Evolutionary conservation across 37 sponge, comb jelly and placozoan species (phyloP), one percentile per base, ranked within the genome.

Genomic region (Ephydatia muelleri): DNA sequence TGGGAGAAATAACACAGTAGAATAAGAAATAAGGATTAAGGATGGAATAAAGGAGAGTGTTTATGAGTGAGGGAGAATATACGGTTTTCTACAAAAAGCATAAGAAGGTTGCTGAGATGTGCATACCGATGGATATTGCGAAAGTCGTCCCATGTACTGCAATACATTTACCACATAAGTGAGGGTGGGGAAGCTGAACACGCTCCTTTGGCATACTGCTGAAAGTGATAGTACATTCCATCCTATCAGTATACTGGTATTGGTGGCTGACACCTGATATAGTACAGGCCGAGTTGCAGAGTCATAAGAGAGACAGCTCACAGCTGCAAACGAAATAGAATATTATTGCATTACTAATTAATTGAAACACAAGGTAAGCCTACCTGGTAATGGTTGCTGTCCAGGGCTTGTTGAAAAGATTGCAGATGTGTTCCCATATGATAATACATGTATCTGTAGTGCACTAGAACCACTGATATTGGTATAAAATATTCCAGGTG

Each of bases 331-430:
- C 8, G 30, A 49, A 49, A 39, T 5, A 29, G 49, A 3, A 78
- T 33, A 78, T 31, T 11, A 38, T 27, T 49, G 8, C 32, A 30
- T 33, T 29, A 35, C 35, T 33, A 38, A 6, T 5, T 13, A 8
- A 2, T 37, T 35, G 25, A 22, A 1, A 34, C 23, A 35, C 39
- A n/a, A 21, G 37, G 11, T 4, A 25, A 87, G n/a, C 81, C 49
- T 26, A 87, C 87, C 1, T 38, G 78, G 69, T 38, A 84, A 39
- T 13, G 74, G 80, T 31, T 90, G 90, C 31, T 75, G 76, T n/a
- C 85, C 90, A 32, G 90, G 90, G 31, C 85, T 90, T 9, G 82
- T 68, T 0, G 85, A 31, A 32, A 67, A 5, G 14, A 85, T 21
- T 29, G 66, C 40, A 23, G 72, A 70, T 21, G 78, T n/a, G 12